A percentile compares a stretch with the other conserved stretches of the same genome.
Conservation (phyloP, 2,888 invertebrate species). For the Magallana nippona region DNA sequence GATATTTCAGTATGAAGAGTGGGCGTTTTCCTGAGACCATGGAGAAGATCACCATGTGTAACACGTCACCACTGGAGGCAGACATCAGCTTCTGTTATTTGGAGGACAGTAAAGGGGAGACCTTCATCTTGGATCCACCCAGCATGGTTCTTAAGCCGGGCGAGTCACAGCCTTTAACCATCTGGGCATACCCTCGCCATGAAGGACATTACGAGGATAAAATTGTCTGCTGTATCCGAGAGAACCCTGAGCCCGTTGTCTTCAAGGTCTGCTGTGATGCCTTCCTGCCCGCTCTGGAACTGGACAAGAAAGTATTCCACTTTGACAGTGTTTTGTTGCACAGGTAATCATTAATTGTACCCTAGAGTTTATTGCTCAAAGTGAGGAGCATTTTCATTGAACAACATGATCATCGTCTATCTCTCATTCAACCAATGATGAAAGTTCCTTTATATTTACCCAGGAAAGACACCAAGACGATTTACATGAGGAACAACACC, state of each 20-base stretch:
- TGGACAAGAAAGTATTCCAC: slow-evolving; percentile 79
- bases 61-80: slow-evolving; percentile 79
- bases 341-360: slow-evolving; percentile 67
- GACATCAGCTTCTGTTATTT: slow-evolving; percentile 80
- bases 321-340: slow-evolving; percentile 80
- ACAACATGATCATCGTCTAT: background rate
- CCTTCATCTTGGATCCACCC: slow-evolving; percentile 79
- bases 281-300: slow-evolving; percentile 78
- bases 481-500: slow-evolving; percentile 79
- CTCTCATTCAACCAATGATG: background rate
- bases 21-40: slow-evolving; percentile 79
- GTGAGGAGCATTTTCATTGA: background rate
- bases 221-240: slow-evolving; percentile 79
- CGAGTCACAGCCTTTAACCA: slow-evolving; percentile 75
- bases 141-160: slow-evolving; percentile 78
- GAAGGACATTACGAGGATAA: slow-evolving; percentile 78
- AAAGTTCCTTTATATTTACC: too few species aligned
- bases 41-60: slow-evolving; percentile 77
- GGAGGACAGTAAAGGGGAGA: slow-evolving; percentile 78
- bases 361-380: background rate
- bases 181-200: slow-evolving; percentile 79
- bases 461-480: slow-evolving; percentile 80
- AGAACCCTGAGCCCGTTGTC: slow-evolving; percentile 80
- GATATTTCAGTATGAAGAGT: slow-evolving; percentile 73
- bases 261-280: slow-evolving; percentile 79